Evolutionary conservation across 2,888 invertebrate species (phyloP).

Genomic region (Dichetophora obliterata): DNA sequence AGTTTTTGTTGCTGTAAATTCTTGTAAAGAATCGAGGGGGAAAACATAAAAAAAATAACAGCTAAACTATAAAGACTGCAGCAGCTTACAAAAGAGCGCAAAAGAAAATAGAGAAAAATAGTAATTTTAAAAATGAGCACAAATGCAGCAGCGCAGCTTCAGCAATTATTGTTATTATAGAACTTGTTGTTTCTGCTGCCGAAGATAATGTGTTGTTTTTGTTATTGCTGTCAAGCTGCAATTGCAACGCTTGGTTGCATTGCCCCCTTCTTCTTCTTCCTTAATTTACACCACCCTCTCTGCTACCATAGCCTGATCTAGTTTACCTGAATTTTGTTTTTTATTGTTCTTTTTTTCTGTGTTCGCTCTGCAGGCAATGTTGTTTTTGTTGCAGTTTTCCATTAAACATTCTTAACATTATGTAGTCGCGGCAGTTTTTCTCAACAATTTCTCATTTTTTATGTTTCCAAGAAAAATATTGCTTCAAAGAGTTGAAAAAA

Average conservation of each 20-base stretch:
- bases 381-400: no score
- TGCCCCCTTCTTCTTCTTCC: not conserved
- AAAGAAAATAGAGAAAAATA: not conserved
- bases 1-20: not conserved
- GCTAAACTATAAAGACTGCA: no score
- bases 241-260: not conserved
- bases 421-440: no score
- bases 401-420: no score
- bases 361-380: no score
- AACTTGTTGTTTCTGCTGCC: not conserved
- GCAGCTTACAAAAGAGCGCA: no score
- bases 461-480: no score
- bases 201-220: not conserved
- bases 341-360: no score
- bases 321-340: no score
- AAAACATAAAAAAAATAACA: not conserved
- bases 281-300: not conserved
- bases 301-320: not conserved
- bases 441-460: no score
- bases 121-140: constrained; percentile 1
- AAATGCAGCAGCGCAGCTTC: not conserved
- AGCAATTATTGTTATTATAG: not conserved
- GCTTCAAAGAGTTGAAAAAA: no score
- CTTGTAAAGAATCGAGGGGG: no score
- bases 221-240: not conserved